Evolutionary conservation across 2,113 vertebrate species (phyloP).

Genomic region (Nyctibius bracteatus): DNA sequence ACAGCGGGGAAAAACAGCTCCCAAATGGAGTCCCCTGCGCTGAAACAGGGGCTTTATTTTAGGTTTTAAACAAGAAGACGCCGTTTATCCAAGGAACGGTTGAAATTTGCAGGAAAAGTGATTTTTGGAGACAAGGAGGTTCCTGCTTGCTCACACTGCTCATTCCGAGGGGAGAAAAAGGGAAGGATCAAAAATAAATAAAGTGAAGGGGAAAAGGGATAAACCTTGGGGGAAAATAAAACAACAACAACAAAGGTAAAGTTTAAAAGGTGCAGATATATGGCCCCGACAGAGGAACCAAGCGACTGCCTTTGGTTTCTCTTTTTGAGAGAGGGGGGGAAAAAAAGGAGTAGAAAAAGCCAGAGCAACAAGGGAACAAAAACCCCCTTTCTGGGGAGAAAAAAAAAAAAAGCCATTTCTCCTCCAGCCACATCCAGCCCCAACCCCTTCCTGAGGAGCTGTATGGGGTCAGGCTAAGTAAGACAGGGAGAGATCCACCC

Average conservation of each 20-base stretch:
- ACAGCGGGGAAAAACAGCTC: neutral
- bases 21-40: rapidly evolving
- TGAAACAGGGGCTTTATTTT: neutral
- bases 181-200: neutral
- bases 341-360: neutral
- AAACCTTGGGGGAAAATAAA: neutral
- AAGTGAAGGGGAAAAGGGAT: neutral
- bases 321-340: neutral
- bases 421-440: neutral
- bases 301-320: neutral
- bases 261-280: neutral
- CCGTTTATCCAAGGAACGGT: rapidly evolving
- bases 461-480: neutral
- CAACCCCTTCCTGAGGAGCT: neutral
- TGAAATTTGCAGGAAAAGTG: rapidly evolving
- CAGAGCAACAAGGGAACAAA: neutral
- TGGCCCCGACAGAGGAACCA: neutral
- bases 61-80: neutral
- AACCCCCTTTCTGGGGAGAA: neutral
- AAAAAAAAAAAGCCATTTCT: neutral
- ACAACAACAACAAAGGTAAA: neutral
- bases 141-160: neutral
- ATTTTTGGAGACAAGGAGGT: neutral
- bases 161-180: neutral
- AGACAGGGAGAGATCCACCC: too few relatives aligned